Conservation (phyloP, 2,888 invertebrate species). For the Stramonita haemastoma region DNA sequence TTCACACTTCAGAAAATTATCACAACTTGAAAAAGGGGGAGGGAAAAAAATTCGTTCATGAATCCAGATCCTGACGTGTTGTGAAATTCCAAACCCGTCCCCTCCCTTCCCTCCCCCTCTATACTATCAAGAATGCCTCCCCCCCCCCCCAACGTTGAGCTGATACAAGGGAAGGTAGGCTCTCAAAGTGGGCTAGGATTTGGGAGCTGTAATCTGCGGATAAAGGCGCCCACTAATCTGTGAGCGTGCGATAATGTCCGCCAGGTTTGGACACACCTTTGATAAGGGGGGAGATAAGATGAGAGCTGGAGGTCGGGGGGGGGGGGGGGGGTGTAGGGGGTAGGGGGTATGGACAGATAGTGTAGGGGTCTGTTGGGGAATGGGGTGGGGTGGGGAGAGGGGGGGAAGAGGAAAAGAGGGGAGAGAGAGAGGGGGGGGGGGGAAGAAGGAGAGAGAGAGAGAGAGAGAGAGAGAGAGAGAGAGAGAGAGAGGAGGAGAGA, state of each 20-base stretch:
- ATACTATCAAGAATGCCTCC: neutral
- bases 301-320: neutral
- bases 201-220: constrained; percentile 33
- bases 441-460: no score
- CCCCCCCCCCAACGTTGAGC: neutral
- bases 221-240: constrained; percentile 35
- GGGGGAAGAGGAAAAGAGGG: constrained; percentile 5
- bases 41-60: no score
- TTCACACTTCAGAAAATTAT: no score
- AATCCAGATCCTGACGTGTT: no score
- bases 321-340: neutral
- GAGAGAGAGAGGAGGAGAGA: neutral
- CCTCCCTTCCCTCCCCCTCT: neutral
- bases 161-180: neutral
- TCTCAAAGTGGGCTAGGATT: constrained; percentile 24
- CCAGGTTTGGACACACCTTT: constrained; percentile 32
- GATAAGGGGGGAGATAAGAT: constrained; percentile 39
- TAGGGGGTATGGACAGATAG: no score
- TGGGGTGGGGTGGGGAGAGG: neutral
- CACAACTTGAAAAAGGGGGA: no score
- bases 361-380: constrained; percentile 11
- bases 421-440: neutral
- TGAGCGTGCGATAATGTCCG: constrained; percentile 25
- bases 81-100: neutral
- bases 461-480: no score